Percentiles rank a stretch among this genome's conserved stretches.
Evolutionary conservation across 53 echinoderm and acorn worm genomes (phyloP).

Genomic region (Pentamera pediparva): DNA sequence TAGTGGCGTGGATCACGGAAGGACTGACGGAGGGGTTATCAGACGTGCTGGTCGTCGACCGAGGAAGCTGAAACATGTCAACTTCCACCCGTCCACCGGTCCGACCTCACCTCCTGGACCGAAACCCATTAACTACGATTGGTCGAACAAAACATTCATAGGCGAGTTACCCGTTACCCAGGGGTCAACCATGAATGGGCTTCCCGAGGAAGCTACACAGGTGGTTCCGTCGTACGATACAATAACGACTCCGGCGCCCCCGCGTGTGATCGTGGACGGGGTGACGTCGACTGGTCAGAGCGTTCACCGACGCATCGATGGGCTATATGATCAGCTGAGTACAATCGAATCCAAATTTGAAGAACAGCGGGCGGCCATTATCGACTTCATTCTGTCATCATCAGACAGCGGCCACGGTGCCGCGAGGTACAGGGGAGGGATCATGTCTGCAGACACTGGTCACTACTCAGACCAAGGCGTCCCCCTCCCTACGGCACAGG

Average conservation of each 20-base stretch:
- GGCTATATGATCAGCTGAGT: conserved; percentile 71
- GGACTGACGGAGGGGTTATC: too few relatives aligned
- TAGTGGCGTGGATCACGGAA: too few relatives aligned
- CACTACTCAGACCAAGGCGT: too few relatives aligned
- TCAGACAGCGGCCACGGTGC: not conserved
- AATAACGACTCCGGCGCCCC: not conserved
- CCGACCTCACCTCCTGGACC: not conserved
- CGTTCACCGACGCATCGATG: conserved; percentile 74
- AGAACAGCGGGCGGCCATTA: conserved; percentile 74
- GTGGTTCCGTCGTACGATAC: not conserved
- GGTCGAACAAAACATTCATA: conserved; percentile 4
- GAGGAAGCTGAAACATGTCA: conserved; percentile 25
- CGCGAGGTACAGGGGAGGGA: not conserved
- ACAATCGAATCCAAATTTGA: conserved; percentile 81
- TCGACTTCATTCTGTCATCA: conserved; percentile 58
- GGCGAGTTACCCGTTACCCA: conserved; percentile 38
- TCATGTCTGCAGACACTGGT: conserved; percentile 1
- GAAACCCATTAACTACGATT: too few relatives aligned
- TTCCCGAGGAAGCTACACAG: conserved; percentile 25
- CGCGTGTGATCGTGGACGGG: not conserved
- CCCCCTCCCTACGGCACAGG: not conserved
- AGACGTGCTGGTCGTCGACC: too few relatives aligned
- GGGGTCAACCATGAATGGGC: conserved; percentile 20
- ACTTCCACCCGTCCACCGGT: too few relatives aligned
- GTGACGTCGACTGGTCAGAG: not conserved